Conservation (phyloP, 1,140 invertebrate species). For the Caenorhabditis elegans region WBcel235 BX284605.5:14833501-14834000, state of each 20-base stretch:
- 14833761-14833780: slow-evolving; percentile 43
- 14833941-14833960: background rate
- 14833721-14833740: too few species aligned
- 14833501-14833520: background rate
- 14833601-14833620: background rate
- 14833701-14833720: slow-evolving; percentile 20
- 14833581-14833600: background rate
- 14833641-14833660: slow-evolving; percentile 46
- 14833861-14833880: slow-evolving; percentile 6
- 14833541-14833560: background rate
- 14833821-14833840: slow-evolving; percentile 54
- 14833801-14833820: slow-evolving; percentile 50
- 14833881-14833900: background rate
- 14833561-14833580: background rate
- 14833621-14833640: slow-evolving; percentile 39
- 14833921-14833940: background rate
- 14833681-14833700: slow-evolving; percentile 52
- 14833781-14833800: slow-evolving; percentile 47
- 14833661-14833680: slow-evolving; percentile 47
- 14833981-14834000: background rate
- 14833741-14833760: too few species aligned
- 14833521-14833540: background rate
- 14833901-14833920: background rate
- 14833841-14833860: slow-evolving; percentile 44
- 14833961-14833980: background rate